Base-by-base conservation (phyloP, 1,140 invertebrate genomes). In the Adelges cooleyi region DNA sequence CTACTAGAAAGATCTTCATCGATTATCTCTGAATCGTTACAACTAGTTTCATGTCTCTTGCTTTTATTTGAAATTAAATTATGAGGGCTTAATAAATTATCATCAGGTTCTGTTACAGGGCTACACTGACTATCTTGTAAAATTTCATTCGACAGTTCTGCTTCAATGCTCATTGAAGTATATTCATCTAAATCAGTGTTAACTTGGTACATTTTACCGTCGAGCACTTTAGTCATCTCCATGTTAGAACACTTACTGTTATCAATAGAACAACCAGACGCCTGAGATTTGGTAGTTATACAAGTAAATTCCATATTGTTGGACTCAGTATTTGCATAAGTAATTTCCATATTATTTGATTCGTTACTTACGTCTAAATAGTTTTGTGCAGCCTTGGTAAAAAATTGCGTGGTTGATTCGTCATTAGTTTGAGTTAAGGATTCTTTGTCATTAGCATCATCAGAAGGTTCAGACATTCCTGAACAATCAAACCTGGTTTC, bases 301-400 rank as follows among this genome's bases (percentile, higher is more conserved):
- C 20, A 38, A 23, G 33, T 54, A 36, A 54, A 38, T 18, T 54
- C 52, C 33, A 54, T 40, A 25, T 33, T 33, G 11, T 11, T 33
- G 29, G 29, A 33, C 29, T 33, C 5, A 6, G 11, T 33, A 33
- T 40, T 54, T 10, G 29, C 52, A 54, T 20, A 54, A 23, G 52
- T 54, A 13, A 54, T 22, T 2, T 54, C 36, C 52, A 54, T 59
- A 59, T 18, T 40, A 54, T 38, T 22, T n/a, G 18, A 42, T 54
- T 54, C 38, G 23, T 22, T 42, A 54, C 38, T 59, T 40, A 40
- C 17, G 17, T 54, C 23, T 3, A 3, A 54, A 40, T 13, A n/a
- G 40, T 54, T 54, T 54, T 23, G n/a, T n/a, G 3, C 22, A 15
- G n/a, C 2, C 15, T n/a, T 22, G 40, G 36, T 4, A 38, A n/a